Conservation (phyloP, 2,113 vertebrate genomes). For the Eubucco bourcierii region DNA sequence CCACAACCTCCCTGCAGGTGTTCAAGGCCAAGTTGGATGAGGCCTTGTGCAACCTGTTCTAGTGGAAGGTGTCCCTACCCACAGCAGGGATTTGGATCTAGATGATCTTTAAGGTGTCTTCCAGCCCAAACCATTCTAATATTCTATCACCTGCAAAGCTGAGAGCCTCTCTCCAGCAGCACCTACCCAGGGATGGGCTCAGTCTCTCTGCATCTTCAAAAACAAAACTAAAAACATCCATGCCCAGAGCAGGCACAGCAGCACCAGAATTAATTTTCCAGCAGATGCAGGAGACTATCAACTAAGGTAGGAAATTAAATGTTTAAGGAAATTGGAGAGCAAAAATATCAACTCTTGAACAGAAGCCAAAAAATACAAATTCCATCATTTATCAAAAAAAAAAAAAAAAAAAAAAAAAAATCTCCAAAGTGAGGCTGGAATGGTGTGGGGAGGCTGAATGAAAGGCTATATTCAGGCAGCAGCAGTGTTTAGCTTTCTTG, state of each 20-base stretch:
- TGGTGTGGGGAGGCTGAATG: conserved; percentile 32
- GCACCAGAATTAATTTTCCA: conserved; percentile 43
- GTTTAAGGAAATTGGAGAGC: conserved; percentile 63
- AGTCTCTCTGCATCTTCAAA: not conserved
- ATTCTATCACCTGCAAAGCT: not conserved
- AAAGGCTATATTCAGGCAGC: conserved; percentile 68
- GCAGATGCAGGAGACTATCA: conserved; percentile 48
- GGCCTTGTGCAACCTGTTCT: too few relatives aligned
- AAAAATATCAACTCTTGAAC: conserved; percentile 60
- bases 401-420: too few relatives aligned
- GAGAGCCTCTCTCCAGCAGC: not conserved
- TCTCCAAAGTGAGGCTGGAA: conserved; percentile 35
- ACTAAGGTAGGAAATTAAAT: conserved; percentile 66
- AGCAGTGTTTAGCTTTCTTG: conserved; percentile 63
- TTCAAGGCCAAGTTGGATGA: too few relatives aligned
- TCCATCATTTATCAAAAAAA: conserved; percentile 66
- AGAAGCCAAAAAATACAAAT: conserved; percentile 42
- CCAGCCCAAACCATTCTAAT: too few relatives aligned
- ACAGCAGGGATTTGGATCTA: too few relatives aligned
- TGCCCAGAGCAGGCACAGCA: conserved; percentile 1
- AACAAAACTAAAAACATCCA: not conserved
- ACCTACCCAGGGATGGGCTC: not conserved
- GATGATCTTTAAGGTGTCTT: too few relatives aligned
- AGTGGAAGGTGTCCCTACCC: too few relatives aligned
- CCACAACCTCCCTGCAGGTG: too few relatives aligned